Percentiles rank a stretch among this genome's conserved stretches.
phyloP scores from a whole-genome alignment of 2,113 vertebrate genomes.

The Equus quagga region DNA sequence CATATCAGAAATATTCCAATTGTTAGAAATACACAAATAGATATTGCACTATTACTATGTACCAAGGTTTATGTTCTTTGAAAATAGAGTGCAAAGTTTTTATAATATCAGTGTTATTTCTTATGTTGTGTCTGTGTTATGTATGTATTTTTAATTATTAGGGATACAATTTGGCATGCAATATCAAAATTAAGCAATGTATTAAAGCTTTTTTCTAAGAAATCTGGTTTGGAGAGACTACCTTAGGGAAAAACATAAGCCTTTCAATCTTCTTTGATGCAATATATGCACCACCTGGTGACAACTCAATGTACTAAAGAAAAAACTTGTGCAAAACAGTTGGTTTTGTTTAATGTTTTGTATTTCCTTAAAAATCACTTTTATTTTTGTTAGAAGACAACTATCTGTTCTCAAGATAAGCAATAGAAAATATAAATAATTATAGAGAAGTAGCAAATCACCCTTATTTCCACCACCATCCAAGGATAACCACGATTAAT shows the following conservation, averaged over 20 bases:
- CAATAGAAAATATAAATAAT: neutral
- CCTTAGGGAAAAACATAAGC: neutral
- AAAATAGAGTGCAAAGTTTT: neutral
- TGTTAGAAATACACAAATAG: neutral
- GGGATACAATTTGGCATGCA: neutral
- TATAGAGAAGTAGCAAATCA: neutral
- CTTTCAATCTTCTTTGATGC: conserved; percentile 35
- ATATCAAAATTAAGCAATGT: neutral
- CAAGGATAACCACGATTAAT: neutral
- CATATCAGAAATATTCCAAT: neutral
- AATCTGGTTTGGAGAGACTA: neutral
- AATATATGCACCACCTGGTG: neutral
- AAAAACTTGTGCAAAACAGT: neutral
- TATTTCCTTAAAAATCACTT: neutral
- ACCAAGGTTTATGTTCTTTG: neutral
- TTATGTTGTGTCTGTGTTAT: neutral
- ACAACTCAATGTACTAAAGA: neutral
- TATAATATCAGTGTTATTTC: neutral
- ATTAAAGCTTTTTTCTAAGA: neutral
- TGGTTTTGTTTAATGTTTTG: neutral
- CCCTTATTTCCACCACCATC: neutral
- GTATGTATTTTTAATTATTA: conserved; percentile 7
- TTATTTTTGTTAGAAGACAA: conserved; percentile 23
- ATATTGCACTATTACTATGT: neutral
- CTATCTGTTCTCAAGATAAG: neutral